Evolutionary conservation across 2,797 vertebrate species (phyloP), one percentile per base, ranked within the genome.

Genomic region (Esox lucius): DNA sequence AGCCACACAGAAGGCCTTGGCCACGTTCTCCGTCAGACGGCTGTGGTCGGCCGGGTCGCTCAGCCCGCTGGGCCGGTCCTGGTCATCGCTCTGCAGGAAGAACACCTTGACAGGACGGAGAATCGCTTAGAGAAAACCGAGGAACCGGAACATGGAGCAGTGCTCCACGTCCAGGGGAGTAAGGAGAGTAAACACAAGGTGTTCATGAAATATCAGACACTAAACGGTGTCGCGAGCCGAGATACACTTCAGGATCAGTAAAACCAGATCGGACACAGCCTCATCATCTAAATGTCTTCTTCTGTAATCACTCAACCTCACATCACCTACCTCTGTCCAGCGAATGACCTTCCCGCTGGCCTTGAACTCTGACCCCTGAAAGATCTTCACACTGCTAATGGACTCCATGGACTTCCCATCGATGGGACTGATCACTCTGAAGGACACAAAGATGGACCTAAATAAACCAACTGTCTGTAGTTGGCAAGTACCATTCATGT

Each of bases 371-470:
- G 97, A 97, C 80, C 98, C 97, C 7, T 99, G 97, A 86, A 98
- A 98, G 91, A 99, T 98, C 93, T 99, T 99, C 83, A 99, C 93
- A 11, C 97, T 99, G 82, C 95, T 95, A 86, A 99, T 95, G 1
- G 96, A 98, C 87, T 99, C 98, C 97, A 99, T 97, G 0, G 96
- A 96, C 85, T 96, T 98, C 17, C 97, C 97, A 73, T 99, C 98
- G 24, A 99, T 98, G 0, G 98, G 97, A 84, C 98, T 99, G 86
- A 96, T 86, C 74, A 99, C 95, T 0, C 98, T 99, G 87, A 24
- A 22, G 59, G 22, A 2, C 49, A 51, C 31, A 33, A 12, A 22
- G 24, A 5, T 4, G 17, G 3, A n/a, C n/a, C n/a, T n/a, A n/a
- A n/a, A n/a, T n/a, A n/a, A n/a, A n/a, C n/a, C n/a, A n/a, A n/a